Evolutionary conservation across 2,888 invertebrate genomes (phyloP).

Genomic region (Pilophorus perplexus): DNA sequence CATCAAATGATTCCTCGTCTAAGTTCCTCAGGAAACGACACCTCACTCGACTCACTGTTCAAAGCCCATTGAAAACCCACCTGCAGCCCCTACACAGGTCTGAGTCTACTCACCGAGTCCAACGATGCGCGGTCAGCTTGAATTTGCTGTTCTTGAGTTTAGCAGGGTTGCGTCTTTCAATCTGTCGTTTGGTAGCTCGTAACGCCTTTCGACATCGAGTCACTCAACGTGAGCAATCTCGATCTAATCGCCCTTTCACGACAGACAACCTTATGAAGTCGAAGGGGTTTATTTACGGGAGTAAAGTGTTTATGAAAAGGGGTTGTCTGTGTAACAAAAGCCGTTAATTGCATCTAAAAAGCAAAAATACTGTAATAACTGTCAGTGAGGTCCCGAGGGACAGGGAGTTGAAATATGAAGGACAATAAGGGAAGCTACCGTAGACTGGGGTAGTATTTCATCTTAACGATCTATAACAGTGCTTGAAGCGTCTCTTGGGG

Average conservation of each 20-base stretch:
- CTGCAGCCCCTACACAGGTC: too few species aligned
- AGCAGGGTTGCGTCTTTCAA: too few species aligned
- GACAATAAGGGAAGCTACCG: constrained; percentile 44
- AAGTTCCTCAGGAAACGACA: too few species aligned
- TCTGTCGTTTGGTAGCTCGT: too few species aligned
- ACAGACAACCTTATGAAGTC: constrained; percentile 1
- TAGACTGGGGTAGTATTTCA: constrained; percentile 40
- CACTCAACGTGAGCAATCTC: too few species aligned
- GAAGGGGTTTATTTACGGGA: constrained; percentile 24
- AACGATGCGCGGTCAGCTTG: too few species aligned
- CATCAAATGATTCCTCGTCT: too few species aligned
- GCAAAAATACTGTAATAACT: constrained; percentile 43
- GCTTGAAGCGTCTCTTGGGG: constrained; percentile 43
- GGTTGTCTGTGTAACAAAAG: constrained; percentile 39
- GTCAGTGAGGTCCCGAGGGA: constrained; percentile 29
- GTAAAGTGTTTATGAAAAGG: constrained; percentile 37
- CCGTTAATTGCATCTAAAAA: constrained; percentile 43
- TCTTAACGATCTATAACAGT: constrained; percentile 44
- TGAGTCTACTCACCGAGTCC: too few species aligned
- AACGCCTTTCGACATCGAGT: too few species aligned
- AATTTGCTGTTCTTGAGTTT: too few species aligned
- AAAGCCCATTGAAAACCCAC: too few species aligned
- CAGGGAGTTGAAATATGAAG: constrained; percentile 38
- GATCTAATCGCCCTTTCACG: constrained; percentile 7
- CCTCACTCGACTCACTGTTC: too few species aligned